Evolutionary conservation across 2,888 invertebrate genomes (phyloP), one percentile per base, ranked within the genome.

Genomic region (Chelonus formosanus): DNA sequence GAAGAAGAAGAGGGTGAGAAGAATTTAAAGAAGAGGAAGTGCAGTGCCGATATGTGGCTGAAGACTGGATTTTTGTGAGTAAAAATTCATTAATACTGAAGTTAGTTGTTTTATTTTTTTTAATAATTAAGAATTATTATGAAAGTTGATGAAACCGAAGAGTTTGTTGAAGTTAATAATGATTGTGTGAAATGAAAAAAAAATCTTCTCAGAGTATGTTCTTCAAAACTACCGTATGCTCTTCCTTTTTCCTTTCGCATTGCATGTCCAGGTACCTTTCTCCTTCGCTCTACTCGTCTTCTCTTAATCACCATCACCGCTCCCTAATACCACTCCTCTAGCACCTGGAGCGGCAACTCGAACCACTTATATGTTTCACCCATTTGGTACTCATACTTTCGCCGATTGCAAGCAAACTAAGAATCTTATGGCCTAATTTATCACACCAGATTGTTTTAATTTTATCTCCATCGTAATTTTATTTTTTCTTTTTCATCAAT

Each of bases 11-110:
- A 61, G 48, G 20, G 20, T 20, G 59, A 71, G 45, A 66, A 64
- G 56, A 59, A 57, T 45, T 47, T 35, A 40, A 70, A 67, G 20
- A 1, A 20, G 43, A 57, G 7, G 32, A 74, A 73, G 76, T 73
- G 63, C 70, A 71, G 78, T 77, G 75, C 75, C 80, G 75, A 79
- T 75, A 81, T 82, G 82, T 81, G 79, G 81, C 76, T 78, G 70
- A 79, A 75, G 71, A 75, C 72, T 73, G 76, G 72, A 67, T 65
- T 81, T 43, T 73, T 82, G 82, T 82, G 77, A 82, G 82, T 82
- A 81, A 71, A 62, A 63, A 70, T 56, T 58, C 20, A 5, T 7
- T 31, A 36, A 45, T 54, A 36, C 36, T 52, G 36, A 35, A 50
- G 31, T 61, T 50, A 4, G 10, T 34, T 4, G 34, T 36, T 61